Base-by-base conservation (phyloP, 1,140 invertebrate genomes). In the Uloborus diversus region DNA sequence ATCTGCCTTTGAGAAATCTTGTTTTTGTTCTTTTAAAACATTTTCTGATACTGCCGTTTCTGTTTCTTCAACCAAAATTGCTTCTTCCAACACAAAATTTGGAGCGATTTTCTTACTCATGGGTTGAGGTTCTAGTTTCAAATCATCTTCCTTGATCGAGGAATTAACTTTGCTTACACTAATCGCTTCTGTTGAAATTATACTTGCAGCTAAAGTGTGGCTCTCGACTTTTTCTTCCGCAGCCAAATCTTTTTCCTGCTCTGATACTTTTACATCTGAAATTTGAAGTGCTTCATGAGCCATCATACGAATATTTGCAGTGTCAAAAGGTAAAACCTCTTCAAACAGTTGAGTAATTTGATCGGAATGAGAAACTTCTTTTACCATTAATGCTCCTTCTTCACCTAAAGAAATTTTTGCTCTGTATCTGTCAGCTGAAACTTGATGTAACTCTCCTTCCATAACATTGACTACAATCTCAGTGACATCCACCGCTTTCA, bases 11-110 rank as follows among this genome's bases (percentile, higher is more conserved):
- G 49, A 33, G n/a, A 17, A 13, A 3, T 81, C 76, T 5, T 51
- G 20, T 51, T 30, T 23, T 70, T 82, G 47, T 30, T 82, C 59
- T 65, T 80, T 81, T 64, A 84, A 66, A 59, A 25, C 75, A 25
- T 49, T 79, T 51, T 84, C 83, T 71, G 73, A 78, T 49, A 73
- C 32, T 13, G 79, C 79, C 25, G 56, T 68, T 62, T 81, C 68
- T 35, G 82, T 69, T 80, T 83, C 81, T 56, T 79, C 78, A 69
- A 83, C 51, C 37, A 70, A 76, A 23, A 84, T 27, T 65, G 81
- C 81, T 14, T 80, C 70, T 37, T 82, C 66, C 14, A 76, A 27
- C 64, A 61, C 25, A 30, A 84, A 33, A 7, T 53, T 37, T 27
- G 81, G 57, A 17, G 59, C 53, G 49, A 81, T 82, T 59, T 80